Evolutionary conservation across 2,797 vertebrate genomes (phyloP), one percentile per base, ranked within the genome.

Genomic region (Pangasius djambal): DNA sequence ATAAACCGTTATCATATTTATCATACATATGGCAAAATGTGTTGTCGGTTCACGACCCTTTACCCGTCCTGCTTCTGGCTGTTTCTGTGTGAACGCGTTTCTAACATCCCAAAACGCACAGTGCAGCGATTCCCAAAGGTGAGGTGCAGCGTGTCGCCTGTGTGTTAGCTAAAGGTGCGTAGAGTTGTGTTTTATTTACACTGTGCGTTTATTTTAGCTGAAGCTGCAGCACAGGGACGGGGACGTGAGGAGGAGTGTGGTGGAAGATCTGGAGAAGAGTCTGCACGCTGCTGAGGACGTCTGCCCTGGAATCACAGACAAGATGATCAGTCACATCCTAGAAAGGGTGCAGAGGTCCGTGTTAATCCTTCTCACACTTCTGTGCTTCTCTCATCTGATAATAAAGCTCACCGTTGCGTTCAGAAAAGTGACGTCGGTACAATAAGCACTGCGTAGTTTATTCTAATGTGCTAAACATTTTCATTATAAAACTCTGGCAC

Each of bases 261-360:
- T 97, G 85, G 97, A 97, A 92, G 96, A 97, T 92, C 96, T 97
- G 65, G 97, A 97, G 94, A 97, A 97, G 93, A 97, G 96, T 92
- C 95, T 98, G 91, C 95, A 95, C 72, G 90, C 96, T 91, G 97
- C 97, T 9, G 97, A 97, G 92, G 95, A 96, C 8, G 86, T 97
- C 0, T 97, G 96, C 92, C 97, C 97, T 18, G 97, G 97, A 70
- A 96, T 97, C 95, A 97, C 97, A 72, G 97, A 97, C 94, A 96
- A 96, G 92, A 97, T 97, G 97, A 96, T 97, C 94, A 97, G 96
- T 94, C 96, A 96, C 89, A 96, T 97, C 93, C 95, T 97, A 88
- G 96, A 97, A 91, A 96, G 97, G 91, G 97, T 97, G 94, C 97
- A 97, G 93, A 97, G 97, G 97, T 97, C 55, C 57, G 83, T 85